phyloP scores from a whole-genome alignment of 2,113 vertebrate species.

The Psilopsiagon aymara region DNA sequence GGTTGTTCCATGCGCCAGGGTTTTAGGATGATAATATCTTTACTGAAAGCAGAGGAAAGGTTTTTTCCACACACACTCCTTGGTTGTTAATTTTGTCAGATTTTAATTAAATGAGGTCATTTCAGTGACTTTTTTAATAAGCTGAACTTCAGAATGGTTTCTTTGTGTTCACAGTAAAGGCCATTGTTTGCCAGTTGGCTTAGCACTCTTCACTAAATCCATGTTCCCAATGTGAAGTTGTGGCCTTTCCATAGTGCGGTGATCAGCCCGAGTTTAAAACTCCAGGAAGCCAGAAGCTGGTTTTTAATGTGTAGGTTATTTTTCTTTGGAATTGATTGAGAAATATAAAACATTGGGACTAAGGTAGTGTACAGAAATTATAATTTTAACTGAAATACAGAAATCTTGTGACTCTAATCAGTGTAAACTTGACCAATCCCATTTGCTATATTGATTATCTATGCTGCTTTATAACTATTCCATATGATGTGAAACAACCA shows the following conservation, averaged over 20 bases:
- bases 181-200: neutral
- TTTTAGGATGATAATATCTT: neutral
- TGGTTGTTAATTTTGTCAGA: neutral
- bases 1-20: neutral
- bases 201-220: neutral
- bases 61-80: neutral
- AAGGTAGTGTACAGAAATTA: neutral
- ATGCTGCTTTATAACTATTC: neutral
- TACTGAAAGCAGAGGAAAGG: neutral
- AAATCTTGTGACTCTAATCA: neutral
- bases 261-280: neutral
- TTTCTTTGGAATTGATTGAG: neutral
- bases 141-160: conserved; percentile 11
- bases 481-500: neutral
- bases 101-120: conserved; percentile 25
- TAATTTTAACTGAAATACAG: neutral
- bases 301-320: neutral
- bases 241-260: neutral
- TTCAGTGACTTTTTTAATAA: conserved; percentile 1
- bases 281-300: neutral
- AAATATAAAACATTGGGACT: neutral
- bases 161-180: conserved; percentile 8
- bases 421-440: neutral
- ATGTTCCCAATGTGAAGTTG: neutral
- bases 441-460: neutral